These are phyloP conservation scores for Bombylius major DNA, from an alignment of 2,888 invertebrate species.

Conservation along the genomic window DNA sequence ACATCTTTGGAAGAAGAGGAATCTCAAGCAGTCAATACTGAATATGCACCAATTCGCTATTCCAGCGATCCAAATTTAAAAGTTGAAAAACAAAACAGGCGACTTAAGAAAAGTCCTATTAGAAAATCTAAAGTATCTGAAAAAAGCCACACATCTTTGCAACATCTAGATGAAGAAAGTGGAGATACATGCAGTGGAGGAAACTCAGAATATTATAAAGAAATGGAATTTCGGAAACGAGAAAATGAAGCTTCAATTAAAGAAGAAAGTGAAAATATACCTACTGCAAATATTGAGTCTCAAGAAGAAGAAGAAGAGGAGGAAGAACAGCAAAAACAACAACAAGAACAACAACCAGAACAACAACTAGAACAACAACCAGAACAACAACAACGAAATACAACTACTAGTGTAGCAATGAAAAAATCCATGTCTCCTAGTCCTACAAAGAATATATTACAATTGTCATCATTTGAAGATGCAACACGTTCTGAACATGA, in stretches of 20 bases:
- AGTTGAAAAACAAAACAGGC: constrained; percentile 24
- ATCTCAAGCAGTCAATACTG: constrained; percentile 32
- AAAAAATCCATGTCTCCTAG: neutral
- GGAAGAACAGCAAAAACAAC: neutral
- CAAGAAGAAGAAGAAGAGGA: neutral
- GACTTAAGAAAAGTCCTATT: constrained; percentile 32
- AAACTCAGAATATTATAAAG: constrained; percentile 30
- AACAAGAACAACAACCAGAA: neutral
- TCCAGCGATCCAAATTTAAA: constrained; percentile 28
- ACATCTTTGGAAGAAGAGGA: constrained; percentile 52
- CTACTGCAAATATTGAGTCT: neutral
- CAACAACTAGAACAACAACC: neutral
- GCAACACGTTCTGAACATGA: constrained; percentile 30
- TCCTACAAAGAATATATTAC: constrained; percentile 20
- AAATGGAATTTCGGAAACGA: constrained; percentile 32
- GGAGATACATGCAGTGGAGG: constrained; percentile 34
- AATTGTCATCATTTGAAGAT: constrained; percentile 33
- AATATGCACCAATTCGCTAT: constrained; percentile 31
- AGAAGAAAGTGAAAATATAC: constrained; percentile 18
- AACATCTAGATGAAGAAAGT: constrained; percentile 29
- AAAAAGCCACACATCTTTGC: constrained; percentile 21
- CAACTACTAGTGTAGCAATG: neutral
- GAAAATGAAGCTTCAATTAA: constrained; percentile 32
- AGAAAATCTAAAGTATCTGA: constrained; percentile 22
- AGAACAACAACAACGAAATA: neutral